phyloP scores from a whole-genome alignment of 2,113 vertebrate species.

The Melanerpes formicivorus region DNA sequence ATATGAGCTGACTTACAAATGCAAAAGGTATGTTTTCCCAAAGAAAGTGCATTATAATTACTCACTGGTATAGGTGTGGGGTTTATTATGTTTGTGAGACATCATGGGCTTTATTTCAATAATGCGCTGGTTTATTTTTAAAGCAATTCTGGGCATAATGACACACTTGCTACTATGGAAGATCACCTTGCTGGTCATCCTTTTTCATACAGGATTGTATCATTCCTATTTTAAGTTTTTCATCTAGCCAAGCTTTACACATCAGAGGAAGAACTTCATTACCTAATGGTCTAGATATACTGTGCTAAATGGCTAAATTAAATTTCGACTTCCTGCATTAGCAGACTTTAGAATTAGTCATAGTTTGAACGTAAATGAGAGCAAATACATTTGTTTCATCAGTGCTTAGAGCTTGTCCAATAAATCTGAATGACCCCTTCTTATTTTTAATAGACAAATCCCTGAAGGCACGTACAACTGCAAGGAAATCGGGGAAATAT shows the following conservation, averaged over 20 bases:
- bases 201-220: not conserved
- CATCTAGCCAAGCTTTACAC: not conserved
- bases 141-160: not conserved
- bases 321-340: not conserved
- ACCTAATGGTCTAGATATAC: not conserved
- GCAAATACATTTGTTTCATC: not conserved
- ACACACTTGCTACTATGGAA: not conserved
- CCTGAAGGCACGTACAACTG: not conserved
- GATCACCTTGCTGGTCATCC: not conserved
- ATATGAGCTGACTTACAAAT: not conserved
- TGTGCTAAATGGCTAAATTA: not conserved
- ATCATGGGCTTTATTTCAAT: not conserved
- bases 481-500: not conserved
- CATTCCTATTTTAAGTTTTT: constrained; percentile 3
- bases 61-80: fast-evolving
- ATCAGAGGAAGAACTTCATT: not conserved
- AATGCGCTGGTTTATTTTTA: not conserved
- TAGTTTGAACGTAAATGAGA: not conserved
- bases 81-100: not conserved
- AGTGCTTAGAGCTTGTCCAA: not conserved
- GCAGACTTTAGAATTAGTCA: not conserved
- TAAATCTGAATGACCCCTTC: not conserved
- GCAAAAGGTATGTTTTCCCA: not conserved
- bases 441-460: not conserved
- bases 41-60: not conserved